These are phyloP conservation scores for Zalophus californianus DNA, from an alignment of 2,797 vertebrate species.

Conservation along the genomic window DNA sequence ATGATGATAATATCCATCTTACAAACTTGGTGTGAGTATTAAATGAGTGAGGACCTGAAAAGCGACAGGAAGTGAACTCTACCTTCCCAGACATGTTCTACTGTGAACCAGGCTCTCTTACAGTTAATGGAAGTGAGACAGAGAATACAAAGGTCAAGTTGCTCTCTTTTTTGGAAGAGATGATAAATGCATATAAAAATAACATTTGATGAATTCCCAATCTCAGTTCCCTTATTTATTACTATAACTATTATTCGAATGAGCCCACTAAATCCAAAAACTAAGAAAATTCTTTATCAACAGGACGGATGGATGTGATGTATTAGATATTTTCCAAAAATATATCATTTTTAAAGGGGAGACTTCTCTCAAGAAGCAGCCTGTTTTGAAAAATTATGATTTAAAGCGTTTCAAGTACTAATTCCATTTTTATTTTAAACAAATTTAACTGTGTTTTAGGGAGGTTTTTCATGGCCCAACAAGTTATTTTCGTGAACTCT, in stretches of 20 bases:
- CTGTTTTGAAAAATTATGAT: background rate
- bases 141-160: background rate
- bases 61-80: background rate
- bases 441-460: background rate
- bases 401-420: background rate
- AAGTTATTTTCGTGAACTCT: background rate
- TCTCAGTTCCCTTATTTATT: background rate
- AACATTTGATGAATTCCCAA: background rate
- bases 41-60: background rate
- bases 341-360: background rate
- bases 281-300: background rate
- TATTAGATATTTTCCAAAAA: slow-evolving; percentile 31
- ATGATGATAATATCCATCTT: background rate
- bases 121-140: background rate
- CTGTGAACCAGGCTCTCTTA: background rate
- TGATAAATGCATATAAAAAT: background rate
- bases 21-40: background rate
- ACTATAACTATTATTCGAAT: background rate
- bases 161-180: background rate
- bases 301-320: background rate
- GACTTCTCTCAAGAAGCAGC: background rate
- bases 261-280: background rate
- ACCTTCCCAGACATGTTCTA: background rate
- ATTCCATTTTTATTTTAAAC: background rate
- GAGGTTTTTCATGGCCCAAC: background rate